A percentile compares a stretch with the other conserved stretches of the same genome.
Conservation (phyloP, 2,888 invertebrate species). For the Nysson spinosus region DNA sequence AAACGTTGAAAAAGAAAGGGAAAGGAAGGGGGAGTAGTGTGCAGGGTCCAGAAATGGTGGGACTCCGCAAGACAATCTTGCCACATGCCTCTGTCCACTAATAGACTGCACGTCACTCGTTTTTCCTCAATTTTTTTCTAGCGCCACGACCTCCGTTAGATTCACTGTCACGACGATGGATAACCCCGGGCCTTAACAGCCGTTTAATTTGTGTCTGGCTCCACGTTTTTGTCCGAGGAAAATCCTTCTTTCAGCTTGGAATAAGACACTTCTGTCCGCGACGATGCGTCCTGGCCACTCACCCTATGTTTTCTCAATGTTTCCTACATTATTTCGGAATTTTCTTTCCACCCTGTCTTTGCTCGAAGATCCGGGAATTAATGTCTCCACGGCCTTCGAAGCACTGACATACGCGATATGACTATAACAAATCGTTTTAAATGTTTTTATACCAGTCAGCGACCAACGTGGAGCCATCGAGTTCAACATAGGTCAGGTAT, state of each 20-base stretch:
- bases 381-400: conserved; percentile 28
- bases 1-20: conserved; percentile 32
- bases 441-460: conserved; percentile 15
- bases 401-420: conserved; percentile 21
- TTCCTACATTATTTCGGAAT: conserved; percentile 45
- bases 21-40: conserved; percentile 41
- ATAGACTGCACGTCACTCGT: conserved; percentile 59
- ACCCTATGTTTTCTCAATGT: conserved; percentile 18
- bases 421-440: conserved; percentile 52
- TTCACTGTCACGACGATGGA: conserved; percentile 61
- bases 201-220: conserved; percentile 65
- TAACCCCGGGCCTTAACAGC: conserved; percentile 59
- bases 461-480: conserved; percentile 16
- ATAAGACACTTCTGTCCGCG: conserved; percentile 29
- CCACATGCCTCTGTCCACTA: conserved; percentile 57
- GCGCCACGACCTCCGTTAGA: conserved; percentile 33
- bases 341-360: conserved; percentile 20
- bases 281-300: neutral
- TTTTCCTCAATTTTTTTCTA: conserved; percentile 33
- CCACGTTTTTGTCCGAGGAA: conserved; percentile 54
- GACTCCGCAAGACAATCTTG: conserved; percentile 54
- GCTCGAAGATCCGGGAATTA: conserved; percentile 20
- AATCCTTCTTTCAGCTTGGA: conserved; percentile 28
- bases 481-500: conserved; percentile 14
- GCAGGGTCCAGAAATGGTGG: conserved; percentile 39